Evolutionary conservation across 2,888 invertebrate genomes (phyloP).

Genomic region (Erynnis tages): DNA sequence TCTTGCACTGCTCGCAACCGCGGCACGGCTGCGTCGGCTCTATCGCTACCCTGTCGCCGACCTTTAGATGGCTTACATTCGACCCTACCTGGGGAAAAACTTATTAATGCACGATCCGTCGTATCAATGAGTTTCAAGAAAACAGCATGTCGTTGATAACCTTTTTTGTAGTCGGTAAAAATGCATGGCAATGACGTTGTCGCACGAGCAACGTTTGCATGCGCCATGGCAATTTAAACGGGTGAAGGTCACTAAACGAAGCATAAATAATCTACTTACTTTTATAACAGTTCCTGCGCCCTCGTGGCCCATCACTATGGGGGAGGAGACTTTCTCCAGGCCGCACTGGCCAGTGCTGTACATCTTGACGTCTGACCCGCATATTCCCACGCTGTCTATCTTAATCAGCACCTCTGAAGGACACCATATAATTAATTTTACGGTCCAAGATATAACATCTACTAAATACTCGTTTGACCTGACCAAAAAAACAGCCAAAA

Average conservation of each 20-base stretch:
- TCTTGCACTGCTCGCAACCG: slow-evolving; percentile 89
- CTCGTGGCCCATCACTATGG: slow-evolving; percentile 97
- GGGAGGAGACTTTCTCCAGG: slow-evolving; percentile 88
- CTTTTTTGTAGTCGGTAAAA: too few species aligned
- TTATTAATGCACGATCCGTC: too few species aligned
- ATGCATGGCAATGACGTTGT: too few species aligned
- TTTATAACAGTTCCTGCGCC: slow-evolving; percentile 88
- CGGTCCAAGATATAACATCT: too few species aligned
- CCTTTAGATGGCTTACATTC: slow-evolving; percentile 82
- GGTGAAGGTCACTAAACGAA: too few species aligned
- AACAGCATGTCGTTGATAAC: too few species aligned
- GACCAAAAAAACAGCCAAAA: too few species aligned
- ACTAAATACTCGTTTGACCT: too few species aligned
- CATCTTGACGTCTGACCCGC: slow-evolving; percentile 96
- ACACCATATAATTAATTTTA: background rate
- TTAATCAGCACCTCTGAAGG: slow-evolving; percentile 88
- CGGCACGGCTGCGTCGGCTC: slow-evolving; percentile 96
- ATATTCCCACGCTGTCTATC: slow-evolving; percentile 96
- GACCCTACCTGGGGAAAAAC: slow-evolving; percentile 52
- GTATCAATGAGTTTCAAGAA: too few species aligned
- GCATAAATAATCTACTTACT: too few species aligned
- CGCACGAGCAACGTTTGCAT: too few species aligned
- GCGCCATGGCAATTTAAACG: too few species aligned
- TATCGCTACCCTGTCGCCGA: slow-evolving; percentile 94
- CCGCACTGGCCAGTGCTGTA: slow-evolving; percentile 91